Conservation (phyloP, 2,888 invertebrate species). For the Mycalesis mineus region DNA sequence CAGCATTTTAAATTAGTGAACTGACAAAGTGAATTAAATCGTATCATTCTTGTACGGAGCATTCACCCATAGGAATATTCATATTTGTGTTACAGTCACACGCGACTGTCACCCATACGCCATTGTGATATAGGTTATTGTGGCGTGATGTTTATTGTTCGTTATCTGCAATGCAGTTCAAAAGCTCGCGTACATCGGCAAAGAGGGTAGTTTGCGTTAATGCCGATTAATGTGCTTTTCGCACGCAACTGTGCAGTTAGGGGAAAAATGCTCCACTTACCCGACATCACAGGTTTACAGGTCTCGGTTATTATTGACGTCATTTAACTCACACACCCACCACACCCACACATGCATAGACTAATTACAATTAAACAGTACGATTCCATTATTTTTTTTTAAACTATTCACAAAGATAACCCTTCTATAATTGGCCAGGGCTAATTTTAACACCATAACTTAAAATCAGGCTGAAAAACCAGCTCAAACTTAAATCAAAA, state of each 20-base stretch:
- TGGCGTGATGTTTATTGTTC: conserved; percentile 27
- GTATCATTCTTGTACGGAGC: conserved; percentile 21
- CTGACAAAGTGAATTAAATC: conserved; percentile 27
- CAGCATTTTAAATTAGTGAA: conserved; percentile 23
- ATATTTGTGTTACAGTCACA: conserved; percentile 17
- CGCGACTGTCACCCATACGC: conserved; percentile 27
- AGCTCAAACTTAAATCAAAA: too few species aligned
- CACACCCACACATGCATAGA: too few species aligned
- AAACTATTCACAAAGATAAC: too few species aligned
- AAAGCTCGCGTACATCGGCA: conserved; percentile 44
- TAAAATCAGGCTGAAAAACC: too few species aligned
- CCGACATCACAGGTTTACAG: conserved; percentile 16
- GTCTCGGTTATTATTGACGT: conserved; percentile 6
- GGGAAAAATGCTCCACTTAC: conserved; percentile 39
- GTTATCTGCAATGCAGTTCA: conserved; percentile 55
- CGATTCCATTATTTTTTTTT: too few species aligned
- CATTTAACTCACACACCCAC: neutral
- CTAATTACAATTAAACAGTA: too few species aligned
- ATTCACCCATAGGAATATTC: conserved; percentile 28
- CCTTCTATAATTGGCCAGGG: too few species aligned
- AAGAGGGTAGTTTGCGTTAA: conserved; percentile 53
- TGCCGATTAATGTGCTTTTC: conserved; percentile 59
- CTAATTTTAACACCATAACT: too few species aligned
- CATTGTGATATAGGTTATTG: conserved; percentile 29
- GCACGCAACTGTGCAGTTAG: conserved; percentile 63